Conservation (phyloP, 2,113 vertebrate genomes). For the Myiagra hebetior region DNA sequence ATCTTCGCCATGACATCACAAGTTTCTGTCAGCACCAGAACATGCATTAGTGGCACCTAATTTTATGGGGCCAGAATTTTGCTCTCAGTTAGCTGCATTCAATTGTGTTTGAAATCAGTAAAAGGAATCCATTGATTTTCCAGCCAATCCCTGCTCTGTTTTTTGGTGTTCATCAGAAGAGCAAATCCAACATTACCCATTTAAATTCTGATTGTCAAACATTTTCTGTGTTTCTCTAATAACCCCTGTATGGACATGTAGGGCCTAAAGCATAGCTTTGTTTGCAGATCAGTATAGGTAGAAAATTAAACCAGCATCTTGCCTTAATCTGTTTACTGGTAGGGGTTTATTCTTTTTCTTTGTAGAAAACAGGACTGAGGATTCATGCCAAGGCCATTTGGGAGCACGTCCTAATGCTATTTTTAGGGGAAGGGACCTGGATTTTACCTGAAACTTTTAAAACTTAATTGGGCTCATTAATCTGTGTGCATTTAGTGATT, state of each 20-base stretch:
- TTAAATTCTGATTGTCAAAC: not conserved
- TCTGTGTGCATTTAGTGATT: not conserved
- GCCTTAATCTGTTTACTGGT: not conserved
- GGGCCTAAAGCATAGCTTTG: not conserved
- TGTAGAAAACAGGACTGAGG: not conserved
- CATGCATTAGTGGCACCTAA: not conserved
- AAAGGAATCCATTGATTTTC: not conserved
- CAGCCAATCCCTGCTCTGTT: not conserved
- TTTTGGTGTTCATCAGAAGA: not conserved
- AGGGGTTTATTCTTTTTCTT: not conserved
- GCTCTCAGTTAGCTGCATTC: not conserved
- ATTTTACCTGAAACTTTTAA: not conserved
- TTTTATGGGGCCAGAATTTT: not conserved
- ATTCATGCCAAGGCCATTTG: not conserved
- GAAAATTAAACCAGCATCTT: not conserved
- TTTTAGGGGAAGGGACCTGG: not conserved
- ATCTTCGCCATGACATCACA: not conserved
- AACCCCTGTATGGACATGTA: not conserved
- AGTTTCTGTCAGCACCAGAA: not conserved
- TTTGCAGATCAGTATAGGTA: not conserved
- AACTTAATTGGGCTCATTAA: not conserved
- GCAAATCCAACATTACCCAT: not conserved
- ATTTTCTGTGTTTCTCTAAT: not conserved
- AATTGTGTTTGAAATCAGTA: not conserved
- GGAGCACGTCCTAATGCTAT: not conserved